phyloP scores from a whole-genome alignment of 2,113 vertebrate species.

The Anarhynchus alexandrinus region DNA sequence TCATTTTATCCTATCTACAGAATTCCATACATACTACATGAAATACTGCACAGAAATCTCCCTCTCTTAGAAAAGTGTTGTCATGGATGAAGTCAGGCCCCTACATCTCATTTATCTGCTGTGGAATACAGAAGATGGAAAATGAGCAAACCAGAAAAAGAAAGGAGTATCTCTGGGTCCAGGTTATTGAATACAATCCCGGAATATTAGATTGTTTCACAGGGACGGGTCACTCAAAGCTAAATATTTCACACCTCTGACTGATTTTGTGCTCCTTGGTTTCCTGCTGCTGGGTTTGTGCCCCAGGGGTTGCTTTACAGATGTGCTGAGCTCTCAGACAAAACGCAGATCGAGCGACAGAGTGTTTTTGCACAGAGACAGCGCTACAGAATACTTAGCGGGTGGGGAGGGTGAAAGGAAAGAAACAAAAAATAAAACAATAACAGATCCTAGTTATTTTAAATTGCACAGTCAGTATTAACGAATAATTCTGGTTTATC shows the following conservation, averaged over 20 bases:
- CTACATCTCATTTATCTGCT: neutral
- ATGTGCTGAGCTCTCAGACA: neutral
- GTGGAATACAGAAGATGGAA: neutral
- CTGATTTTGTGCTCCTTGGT: accelerated
- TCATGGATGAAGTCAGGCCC: neutral
- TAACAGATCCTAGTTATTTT: neutral
- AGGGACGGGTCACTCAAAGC: neutral
- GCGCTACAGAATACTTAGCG: neutral
- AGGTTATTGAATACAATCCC: neutral
- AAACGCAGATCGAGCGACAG: neutral
- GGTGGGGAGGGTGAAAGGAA: neutral
- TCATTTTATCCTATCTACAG: neutral
- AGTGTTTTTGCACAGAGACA: neutral
- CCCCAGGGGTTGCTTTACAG: neutral
- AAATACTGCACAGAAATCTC: neutral
- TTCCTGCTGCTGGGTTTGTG: neutral
- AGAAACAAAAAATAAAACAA: neutral
- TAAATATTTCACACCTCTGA: neutral
- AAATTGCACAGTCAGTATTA: neutral
- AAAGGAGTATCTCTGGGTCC: neutral
- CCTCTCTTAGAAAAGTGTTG: neutral
- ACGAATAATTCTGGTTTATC: neutral
- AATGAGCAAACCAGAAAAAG: neutral
- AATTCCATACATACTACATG: neutral
- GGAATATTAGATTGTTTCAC: neutral